Conservation (phyloP, 1,140 invertebrate genomes). For the Caenorhabditis tropicalis region DNA sequence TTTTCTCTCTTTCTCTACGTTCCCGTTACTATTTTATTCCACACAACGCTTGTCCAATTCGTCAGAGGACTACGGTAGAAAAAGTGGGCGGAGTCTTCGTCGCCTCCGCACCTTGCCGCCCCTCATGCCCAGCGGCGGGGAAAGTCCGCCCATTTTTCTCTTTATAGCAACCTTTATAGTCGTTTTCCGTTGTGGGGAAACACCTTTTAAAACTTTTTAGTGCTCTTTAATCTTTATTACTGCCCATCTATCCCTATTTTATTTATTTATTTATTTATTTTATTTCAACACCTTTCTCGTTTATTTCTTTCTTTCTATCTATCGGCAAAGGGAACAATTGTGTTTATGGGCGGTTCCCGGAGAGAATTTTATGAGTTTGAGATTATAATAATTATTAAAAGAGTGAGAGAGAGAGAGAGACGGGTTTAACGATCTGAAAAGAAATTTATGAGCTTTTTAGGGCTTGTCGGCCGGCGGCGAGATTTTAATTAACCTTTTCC, state of each 20-base stretch:
- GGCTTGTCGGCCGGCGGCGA: too few species aligned
- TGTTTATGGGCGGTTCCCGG: too few species aligned
- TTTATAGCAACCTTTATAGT: not conserved
- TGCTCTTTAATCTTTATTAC: constrained; percentile 44
- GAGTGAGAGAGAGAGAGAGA: too few species aligned
- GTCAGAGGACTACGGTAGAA: not conserved
- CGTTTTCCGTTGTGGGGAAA: not conserved
- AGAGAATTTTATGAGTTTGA: too few species aligned
- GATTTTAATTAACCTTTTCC: too few species aligned
- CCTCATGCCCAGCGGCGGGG: too few species aligned
- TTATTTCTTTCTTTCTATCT: too few species aligned
- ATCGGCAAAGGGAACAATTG: too few species aligned
- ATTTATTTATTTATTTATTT: not conserved
- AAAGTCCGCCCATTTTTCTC: not conserved
- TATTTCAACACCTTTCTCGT: not conserved
- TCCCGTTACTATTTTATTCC: not conserved
- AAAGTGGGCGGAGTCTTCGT: not conserved
- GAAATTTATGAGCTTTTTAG: too few species aligned
- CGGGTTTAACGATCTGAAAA: too few species aligned
- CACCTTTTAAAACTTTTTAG: constrained; percentile 9
- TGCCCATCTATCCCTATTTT: not conserved
- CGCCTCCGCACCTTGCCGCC: too few species aligned
- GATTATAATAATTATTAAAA: too few species aligned
- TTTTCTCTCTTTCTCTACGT: not conserved
- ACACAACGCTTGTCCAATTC: not conserved